Base-by-base conservation (phyloP, 2,797 vertebrate species). In the Cyclura pinguis region DNA sequence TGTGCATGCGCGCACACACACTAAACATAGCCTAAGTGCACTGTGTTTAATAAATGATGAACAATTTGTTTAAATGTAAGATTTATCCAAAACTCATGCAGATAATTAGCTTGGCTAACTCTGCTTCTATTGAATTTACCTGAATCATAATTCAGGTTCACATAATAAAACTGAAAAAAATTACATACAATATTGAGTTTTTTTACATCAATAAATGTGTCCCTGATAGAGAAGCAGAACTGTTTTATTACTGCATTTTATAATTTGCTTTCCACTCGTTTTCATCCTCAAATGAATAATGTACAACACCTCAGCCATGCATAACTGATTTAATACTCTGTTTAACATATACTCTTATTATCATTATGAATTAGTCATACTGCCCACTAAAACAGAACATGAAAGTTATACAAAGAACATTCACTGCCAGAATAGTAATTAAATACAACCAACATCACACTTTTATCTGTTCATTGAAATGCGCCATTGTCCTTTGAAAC, bases 211-310 rank as follows among this genome's bases (percentile, higher is more conserved):
- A 78, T 38, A 73, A 57, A 24, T 78, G 73, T 81, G 57, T 86
- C 80, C 89, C 87, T 90, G 93, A 94, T 78, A 73, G 92, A 86
- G 89, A 81, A 95, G 77, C 74, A 92, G 88, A 92, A 16, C 38
- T 88, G 67, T 59, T 10, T 38, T 12, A 69, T 67, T 77, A 73
- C n/a, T 86, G 84, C 29, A 74, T 84, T 52, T 62, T 59, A 89
- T 89, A 76, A 64, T 86, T 47, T 80, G 52, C 50, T 57, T 38
- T 59, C 64, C 93, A 76, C 27, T 3, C 0, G 0, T 84, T 93
- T 95, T 88, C 69, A 93, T 92, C 89, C 91, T 57, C 88, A 87
- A 82, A 78, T 84, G 74, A 93, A 83, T 89, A 72, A 77, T 72
- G 3, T 35, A 87, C 29, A 76, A 88, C 2, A 3, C 64, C n/a